Evolutionary conservation across 2,888 invertebrate genomes (phyloP), one percentile per base, ranked within the genome.

Genomic region (Bombyx huttoni): DNA sequence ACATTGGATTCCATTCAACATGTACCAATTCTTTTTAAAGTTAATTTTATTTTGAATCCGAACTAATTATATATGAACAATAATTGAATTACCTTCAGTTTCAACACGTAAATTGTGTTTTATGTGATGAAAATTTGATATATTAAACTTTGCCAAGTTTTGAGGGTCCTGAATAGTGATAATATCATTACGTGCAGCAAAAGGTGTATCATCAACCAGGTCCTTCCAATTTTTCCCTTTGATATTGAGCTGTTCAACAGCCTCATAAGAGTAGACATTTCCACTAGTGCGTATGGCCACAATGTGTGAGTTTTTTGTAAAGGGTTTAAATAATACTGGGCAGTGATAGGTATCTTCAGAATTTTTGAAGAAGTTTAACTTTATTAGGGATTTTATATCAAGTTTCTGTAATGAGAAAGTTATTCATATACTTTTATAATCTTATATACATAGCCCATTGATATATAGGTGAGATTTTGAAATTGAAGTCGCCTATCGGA

Each of bases 191-290:
- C 96, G 91, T 12, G 91, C 24, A 24, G 24, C 89, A 76, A 99
- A 99, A 0, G 96, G 92, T 58, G 93, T 92, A 75, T 99, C 98
- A 59, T 92, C 94, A 10, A 99, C 88, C 46, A 99, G 91, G 85
- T 99, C 99, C 70, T 95, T 96, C 93, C 95, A 98, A 72, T 97
- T 97, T 64, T 94, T 94, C 1, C 95, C 92, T 81, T 98, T 99
- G 51, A 99, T 92, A 74, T 99, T 99, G 46, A 99, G 90, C 68
- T 98, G 96, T 65, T 98, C 97, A 47, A 99, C 91, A 0, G 98
- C 98, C 91, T 99, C 98, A 87, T 94, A 92, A 0, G 95, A 95
- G 78, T 94, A 99, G 0, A 99, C 98, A 91, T 99, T 99, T 34
- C 99, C 99, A 8, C 97, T 98, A 0, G 92, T 92, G 52, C 91